Evolutionary conservation across 2,113 vertebrate genomes (phyloP).

Genomic region (Phyllostomus hastatus): DNA sequence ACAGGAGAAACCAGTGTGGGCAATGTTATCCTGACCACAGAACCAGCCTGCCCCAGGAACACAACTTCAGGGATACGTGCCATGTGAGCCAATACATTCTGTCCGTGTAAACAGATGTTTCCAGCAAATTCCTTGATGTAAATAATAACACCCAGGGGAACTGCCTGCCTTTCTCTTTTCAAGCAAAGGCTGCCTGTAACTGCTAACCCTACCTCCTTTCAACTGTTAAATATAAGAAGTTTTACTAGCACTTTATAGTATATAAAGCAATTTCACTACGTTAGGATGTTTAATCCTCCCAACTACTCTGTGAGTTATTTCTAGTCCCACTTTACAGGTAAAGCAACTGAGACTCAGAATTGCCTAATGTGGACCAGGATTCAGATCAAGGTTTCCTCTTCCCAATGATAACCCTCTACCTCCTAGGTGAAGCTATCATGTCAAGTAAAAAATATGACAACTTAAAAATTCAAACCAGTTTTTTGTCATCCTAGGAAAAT

Average conservation of each 20-base stretch:
- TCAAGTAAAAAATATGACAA: not conserved
- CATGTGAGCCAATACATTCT: conserved; percentile 44
- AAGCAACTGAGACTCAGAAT: not conserved
- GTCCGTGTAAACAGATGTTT: conserved; percentile 26
- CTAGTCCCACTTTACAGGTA: not conserved
- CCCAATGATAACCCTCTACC: not conserved
- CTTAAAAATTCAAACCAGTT: not conserved
- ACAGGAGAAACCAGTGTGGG: not conserved
- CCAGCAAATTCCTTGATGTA: conserved; percentile 10
- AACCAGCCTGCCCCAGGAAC: conserved; percentile 15
- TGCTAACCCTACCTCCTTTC: not conserved
- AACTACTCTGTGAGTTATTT: not conserved
- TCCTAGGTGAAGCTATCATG: not conserved
- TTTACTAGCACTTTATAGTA: not conserved
- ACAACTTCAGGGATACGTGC: conserved; percentile 32
- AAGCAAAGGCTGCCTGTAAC: not conserved
- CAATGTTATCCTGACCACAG: not conserved
- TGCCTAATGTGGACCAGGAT: not conserved
- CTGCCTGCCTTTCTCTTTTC: not conserved
- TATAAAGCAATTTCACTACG: not conserved
- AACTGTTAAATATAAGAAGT: not conserved
- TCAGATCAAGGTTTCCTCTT: not conserved
- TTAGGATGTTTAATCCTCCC: not conserved
- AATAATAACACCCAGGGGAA: conserved; percentile 33
- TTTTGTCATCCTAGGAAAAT: not conserved